phyloP scores from a whole-genome alignment of 1,140 invertebrate genomes.

The Spodoptera litura region DNA sequence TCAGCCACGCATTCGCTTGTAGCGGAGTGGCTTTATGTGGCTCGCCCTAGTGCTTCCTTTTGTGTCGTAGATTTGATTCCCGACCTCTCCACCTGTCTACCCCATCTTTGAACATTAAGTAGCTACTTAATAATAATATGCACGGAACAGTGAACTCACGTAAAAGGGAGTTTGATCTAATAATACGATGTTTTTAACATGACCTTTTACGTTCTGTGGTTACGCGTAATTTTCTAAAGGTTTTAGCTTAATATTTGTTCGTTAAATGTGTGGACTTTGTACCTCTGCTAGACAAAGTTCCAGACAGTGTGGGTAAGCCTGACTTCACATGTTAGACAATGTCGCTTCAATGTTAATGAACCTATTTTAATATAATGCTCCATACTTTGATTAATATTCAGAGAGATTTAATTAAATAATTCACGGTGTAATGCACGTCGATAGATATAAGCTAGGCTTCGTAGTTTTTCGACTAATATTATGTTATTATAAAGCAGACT shows the following conservation, averaged over 20 bases:
- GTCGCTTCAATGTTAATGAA: slow-evolving; percentile 27
- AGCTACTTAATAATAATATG: slow-evolving; percentile 33
- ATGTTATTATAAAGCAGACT: too few species aligned
- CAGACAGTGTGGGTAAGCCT: slow-evolving; percentile 15
- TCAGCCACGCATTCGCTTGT: slow-evolving; percentile 8
- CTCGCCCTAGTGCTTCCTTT: slow-evolving; percentile 38
- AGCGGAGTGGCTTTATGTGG: slow-evolving; percentile 21
- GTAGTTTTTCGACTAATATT: too few species aligned
- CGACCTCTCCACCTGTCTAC: slow-evolving; percentile 31
- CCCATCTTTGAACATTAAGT: slow-evolving; percentile 39
- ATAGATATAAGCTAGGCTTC: too few species aligned
- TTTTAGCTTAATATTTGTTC: slow-evolving; percentile 21
- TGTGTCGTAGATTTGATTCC: slow-evolving; percentile 48
- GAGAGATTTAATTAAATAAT: background rate
- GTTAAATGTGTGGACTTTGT: slow-evolving; percentile 17
- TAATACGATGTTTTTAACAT: slow-evolving; percentile 19
- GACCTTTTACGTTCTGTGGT: background rate
- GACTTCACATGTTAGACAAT: slow-evolving; percentile 22
- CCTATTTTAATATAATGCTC: background rate
- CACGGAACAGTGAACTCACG: slow-evolving; percentile 15
- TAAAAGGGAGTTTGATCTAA: slow-evolving; percentile 23
- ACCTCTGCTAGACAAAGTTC: slow-evolving; percentile 20
- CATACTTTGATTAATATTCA: slow-evolving; percentile 17
- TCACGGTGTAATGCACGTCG: too few species aligned
- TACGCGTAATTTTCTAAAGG: slow-evolving; percentile 12